A percentile compares a stretch with the other conserved stretches of the same genome.
phyloP scores from a whole-genome alignment of 2,797 vertebrate genomes.

The Sebastes umbrosus region DNA sequence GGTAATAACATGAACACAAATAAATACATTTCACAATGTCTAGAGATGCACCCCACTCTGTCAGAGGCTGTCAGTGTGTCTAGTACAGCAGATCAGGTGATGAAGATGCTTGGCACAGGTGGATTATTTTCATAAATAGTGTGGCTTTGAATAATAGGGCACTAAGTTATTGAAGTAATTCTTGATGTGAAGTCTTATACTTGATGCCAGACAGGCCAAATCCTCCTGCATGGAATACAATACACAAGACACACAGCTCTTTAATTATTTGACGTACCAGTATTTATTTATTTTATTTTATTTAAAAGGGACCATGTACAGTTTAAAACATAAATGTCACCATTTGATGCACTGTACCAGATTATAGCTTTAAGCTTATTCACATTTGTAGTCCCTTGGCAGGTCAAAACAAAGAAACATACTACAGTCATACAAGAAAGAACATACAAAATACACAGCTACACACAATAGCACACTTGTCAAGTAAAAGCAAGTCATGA shows the following conservation, averaged over 20 bases:
- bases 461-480: no score
- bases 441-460: no score
- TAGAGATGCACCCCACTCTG: neutral
- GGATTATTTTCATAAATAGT: neutral
- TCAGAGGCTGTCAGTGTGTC: neutral
- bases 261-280: neutral
- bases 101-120: neutral
- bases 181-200: neutral
- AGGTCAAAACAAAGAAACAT: no score
- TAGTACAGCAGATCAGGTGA: neutral
- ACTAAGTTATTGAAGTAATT: neutral
- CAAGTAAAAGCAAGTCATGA: no score
- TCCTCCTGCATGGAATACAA: neutral
- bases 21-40: neutral
- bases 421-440: no score
- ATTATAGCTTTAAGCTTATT: no score
- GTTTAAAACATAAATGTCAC: no score
- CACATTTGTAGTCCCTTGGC: no score
- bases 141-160: neutral
- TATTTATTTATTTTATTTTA: no score
- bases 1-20: conserved; percentile 81
- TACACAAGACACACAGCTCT: neutral
- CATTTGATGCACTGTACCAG: no score
- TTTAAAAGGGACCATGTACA: no score
- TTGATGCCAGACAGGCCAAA: neutral